Conservation (phyloP, 2,797 vertebrate species). For the Lutjanus argentimaculatus region DNA sequence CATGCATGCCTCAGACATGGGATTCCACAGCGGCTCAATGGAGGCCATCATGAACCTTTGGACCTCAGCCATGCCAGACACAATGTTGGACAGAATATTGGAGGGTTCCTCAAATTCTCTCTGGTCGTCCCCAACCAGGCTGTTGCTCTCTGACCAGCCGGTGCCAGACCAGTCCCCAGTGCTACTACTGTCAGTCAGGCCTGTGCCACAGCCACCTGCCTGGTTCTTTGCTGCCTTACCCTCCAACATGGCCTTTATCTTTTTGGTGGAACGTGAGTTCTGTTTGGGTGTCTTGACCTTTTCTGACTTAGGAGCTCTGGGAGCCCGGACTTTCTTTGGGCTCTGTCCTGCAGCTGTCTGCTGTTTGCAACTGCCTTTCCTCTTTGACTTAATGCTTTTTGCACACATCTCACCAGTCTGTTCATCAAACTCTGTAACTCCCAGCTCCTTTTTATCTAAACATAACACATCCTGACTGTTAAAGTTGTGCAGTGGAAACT, state of each 20-base stretch:
- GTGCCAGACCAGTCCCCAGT: conserved; percentile 90
- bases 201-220: conserved; percentile 77
- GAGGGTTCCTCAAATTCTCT: conserved; percentile 99
- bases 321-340: conserved; percentile 92
- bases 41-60: conserved; percentile 99
- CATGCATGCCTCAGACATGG: conserved; percentile 92
- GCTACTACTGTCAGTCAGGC: conserved; percentile 85
- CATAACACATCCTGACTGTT: conserved; percentile 92
- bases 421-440: conserved; percentile 90
- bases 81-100: conserved; percentile 99
- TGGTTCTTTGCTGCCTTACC: conserved; percentile 91
- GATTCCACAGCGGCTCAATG: conserved; percentile 97
- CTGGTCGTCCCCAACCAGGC: conserved; percentile 95
- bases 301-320: conserved; percentile 93
- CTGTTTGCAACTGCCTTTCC: conserved; percentile 94
- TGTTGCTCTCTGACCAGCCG: conserved; percentile 91
- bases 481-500: conserved; percentile 96
- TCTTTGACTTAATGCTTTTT: conserved; percentile 95
- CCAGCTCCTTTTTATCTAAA: conserved; percentile 90
- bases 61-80: conserved; percentile 99
- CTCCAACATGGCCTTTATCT: conserved; percentile 91
- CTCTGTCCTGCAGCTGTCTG: conserved; percentile 91
- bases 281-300: conserved; percentile 94
- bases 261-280: conserved; percentile 93
- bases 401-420: conserved; percentile 89